Evolutionary conservation across 2,888 invertebrate genomes (phyloP).

Genomic region (Chironomus tentans): DNA sequence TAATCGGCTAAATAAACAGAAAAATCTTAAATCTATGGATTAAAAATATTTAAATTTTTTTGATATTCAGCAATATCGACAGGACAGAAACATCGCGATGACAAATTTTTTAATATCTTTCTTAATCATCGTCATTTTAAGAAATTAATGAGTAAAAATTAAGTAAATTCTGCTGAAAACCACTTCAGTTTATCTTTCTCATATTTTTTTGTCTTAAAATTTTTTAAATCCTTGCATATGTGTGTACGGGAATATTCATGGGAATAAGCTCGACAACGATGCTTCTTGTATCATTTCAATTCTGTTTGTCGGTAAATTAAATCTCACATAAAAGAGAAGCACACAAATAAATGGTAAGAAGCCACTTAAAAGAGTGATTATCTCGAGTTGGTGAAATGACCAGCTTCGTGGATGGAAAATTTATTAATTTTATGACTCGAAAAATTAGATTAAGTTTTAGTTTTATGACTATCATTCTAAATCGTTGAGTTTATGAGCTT

Average conservation of each 20-base stretch:
- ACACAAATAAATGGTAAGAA: conserved; percentile 13
- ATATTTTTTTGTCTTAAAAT: background rate
- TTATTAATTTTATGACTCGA: conserved; percentile 19
- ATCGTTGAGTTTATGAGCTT: too few relatives aligned
- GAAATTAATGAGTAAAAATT: background rate
- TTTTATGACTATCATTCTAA: conserved; percentile 7
- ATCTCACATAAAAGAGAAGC: background rate
- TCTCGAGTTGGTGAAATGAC: conserved; percentile 17
- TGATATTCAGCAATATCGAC: background rate
- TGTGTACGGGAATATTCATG: background rate
- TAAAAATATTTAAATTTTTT: background rate
- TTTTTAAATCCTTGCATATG: background rate
- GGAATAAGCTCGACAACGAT: background rate
- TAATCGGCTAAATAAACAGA: background rate
- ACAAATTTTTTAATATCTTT: background rate
- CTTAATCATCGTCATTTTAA: background rate
- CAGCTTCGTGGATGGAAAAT: background rate
- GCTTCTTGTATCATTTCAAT: background rate
- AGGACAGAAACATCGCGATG: background rate
- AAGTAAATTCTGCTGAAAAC: background rate
- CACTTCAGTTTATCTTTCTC: background rate
- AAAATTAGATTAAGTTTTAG: conserved; percentile 20
- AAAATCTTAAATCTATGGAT: background rate
- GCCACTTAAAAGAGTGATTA: conserved; percentile 22
- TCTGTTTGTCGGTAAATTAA: background rate